Evolutionary conservation across 1,140 invertebrate genomes (phyloP).

Genomic region (Pseudomyrmex concolor): DNA sequence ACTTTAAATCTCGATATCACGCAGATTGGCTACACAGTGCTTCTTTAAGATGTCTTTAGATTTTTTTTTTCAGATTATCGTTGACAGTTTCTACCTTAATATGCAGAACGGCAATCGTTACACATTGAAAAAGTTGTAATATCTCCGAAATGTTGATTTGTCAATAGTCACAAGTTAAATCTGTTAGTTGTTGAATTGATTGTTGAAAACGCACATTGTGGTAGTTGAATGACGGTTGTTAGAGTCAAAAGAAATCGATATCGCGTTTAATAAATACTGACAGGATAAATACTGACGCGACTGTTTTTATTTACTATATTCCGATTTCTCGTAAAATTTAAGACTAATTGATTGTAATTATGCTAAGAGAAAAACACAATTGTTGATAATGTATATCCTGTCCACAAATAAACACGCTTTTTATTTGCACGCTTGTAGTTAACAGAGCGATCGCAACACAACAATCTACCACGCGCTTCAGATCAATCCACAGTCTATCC

Average conservation of each 20-base stretch:
- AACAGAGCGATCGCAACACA: conserved; percentile 16
- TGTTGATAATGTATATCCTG: background rate
- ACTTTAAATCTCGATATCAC: conserved; percentile 23
- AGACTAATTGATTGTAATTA: conserved; percentile 17
- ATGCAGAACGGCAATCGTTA: conserved; percentile 59
- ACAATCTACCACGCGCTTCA: conserved; percentile 32
- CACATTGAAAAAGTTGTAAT: background rate
- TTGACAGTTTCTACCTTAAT: conserved; percentile 46
- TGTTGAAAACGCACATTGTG: conserved; percentile 36
- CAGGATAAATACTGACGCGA: background rate
- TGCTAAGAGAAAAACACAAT: conserved; percentile 33
- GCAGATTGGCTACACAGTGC: conserved; percentile 27
- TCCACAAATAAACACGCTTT: conserved; percentile 13
- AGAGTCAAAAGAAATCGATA: conserved; percentile 13
- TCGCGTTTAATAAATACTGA: conserved; percentile 39
- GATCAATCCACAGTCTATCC: conserved; percentile 16
- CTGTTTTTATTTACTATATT: background rate
- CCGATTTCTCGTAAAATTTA: background rate
- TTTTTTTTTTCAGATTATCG: conserved; percentile 25
- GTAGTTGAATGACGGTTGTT: conserved; percentile 45
- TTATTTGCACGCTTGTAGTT: conserved; percentile 6
- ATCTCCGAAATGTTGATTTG: background rate
- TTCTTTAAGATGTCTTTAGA: background rate
- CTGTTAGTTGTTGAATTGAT: conserved; percentile 5
- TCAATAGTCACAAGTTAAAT: conserved; percentile 35